A percentile compares a stretch with the other conserved stretches of the same genome.
These are phyloP conservation scores for Eupleurogrammus muticus DNA, from an alignment of 2,797 vertebrate genomes.

Conservation along the genomic window DNA sequence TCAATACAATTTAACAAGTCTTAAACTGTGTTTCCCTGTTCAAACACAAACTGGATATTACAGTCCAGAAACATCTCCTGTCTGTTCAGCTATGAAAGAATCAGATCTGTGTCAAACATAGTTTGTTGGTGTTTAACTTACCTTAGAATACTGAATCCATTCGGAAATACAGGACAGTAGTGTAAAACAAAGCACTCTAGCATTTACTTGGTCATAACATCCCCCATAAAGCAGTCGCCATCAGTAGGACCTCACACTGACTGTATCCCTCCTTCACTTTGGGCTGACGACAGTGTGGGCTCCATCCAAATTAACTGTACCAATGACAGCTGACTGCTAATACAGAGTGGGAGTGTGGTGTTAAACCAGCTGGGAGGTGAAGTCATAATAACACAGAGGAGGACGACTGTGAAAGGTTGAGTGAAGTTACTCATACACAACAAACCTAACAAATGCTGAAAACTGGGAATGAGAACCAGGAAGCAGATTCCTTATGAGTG, in stretches of 20 bases:
- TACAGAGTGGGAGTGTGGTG: conserved; percentile 50
- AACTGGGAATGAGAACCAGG: conserved; percentile 3
- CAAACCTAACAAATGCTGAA: conserved; percentile 14
- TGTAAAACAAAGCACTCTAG: neutral
- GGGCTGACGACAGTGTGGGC: conserved; percentile 29
- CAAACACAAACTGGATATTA: neutral
- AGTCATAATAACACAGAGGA: conserved; percentile 28
- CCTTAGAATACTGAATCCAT: neutral
- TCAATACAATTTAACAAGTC: neutral
- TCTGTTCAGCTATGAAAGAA: conserved; percentile 1
- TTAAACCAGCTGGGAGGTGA: conserved; percentile 48
- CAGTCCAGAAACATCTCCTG: neutral
- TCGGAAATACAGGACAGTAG: too few species aligned
- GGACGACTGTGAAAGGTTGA: conserved; percentile 49
- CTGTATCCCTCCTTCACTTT: conserved; percentile 31
- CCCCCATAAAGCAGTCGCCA: neutral
- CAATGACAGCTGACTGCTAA: conserved; percentile 43
- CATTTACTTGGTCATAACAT: conserved; percentile 17
- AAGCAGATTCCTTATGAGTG: conserved; percentile 7
- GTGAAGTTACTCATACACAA: conserved; percentile 46
- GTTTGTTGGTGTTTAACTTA: neutral
- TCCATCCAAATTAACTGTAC: conserved; percentile 25
- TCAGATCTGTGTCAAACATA: neutral
- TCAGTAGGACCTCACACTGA: conserved; percentile 15
- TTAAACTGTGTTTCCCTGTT: conserved; percentile 1